These are phyloP conservation scores for Bilobella aurantiaca DNA, from an alignment of 1,140 invertebrate genomes.

Conservation along the genomic window DNA sequence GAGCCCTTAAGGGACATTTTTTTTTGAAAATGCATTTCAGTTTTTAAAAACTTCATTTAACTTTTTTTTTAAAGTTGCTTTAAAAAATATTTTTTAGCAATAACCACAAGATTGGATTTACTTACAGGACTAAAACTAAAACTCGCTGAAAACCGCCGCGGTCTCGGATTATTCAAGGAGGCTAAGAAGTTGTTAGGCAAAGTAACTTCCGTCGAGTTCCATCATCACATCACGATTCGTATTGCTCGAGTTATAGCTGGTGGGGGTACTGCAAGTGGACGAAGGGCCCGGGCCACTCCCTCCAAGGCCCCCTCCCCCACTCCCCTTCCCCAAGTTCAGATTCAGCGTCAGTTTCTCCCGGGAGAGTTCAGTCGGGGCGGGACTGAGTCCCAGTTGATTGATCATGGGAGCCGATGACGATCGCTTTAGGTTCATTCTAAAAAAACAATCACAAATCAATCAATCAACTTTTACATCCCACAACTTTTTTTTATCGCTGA, in stretches of 20 bases:
- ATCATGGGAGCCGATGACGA: constrained; percentile 35
- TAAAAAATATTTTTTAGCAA: too few species aligned
- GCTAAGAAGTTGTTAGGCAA: constrained; percentile 25
- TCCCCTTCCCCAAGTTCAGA: background rate
- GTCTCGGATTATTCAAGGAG: constrained; percentile 24
- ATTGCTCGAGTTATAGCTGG: constrained; percentile 7
- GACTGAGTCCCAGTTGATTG: constrained; percentile 27
- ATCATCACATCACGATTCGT: background rate
- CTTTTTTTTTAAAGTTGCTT: too few species aligned
- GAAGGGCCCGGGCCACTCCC: background rate
- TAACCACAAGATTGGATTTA: background rate
- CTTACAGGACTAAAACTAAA: constrained; percentile 34
- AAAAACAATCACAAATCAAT: background rate
- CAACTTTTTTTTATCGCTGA: too few species aligned
- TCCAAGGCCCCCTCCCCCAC: background rate
- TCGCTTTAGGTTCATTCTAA: constrained; percentile 31
- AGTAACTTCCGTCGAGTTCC: constrained; percentile 18
- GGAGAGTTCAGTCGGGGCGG: background rate
- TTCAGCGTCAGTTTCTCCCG: background rate
- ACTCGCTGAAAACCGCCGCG: constrained; percentile 32
- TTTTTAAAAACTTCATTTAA: too few species aligned
- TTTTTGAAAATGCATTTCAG: too few species aligned
- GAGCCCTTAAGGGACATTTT: constrained; percentile 24
- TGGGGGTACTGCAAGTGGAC: background rate
- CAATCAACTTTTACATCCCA: background rate